phyloP scores from a whole-genome alignment of 2,797 vertebrate genomes.

The Phaenicophaeus curvirostris region DNA sequence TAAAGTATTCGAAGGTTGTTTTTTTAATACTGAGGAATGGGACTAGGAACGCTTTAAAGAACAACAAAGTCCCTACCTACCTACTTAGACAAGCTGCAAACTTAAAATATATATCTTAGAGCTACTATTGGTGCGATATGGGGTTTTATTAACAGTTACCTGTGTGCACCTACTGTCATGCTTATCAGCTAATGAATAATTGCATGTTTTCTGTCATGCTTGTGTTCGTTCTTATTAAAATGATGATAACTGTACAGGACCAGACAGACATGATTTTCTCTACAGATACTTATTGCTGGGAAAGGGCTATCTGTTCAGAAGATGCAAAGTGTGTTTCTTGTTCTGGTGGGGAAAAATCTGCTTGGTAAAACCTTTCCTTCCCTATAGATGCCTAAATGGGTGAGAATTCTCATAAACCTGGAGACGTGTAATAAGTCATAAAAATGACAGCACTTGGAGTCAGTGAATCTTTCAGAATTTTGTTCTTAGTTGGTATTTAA shows the following conservation, averaged over 20 bases:
- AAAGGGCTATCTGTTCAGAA: too few relatives aligned
- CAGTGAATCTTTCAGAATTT: too few relatives aligned
- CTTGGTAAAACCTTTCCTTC: too few relatives aligned
- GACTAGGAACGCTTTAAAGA: not conserved
- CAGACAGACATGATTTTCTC: not conserved
- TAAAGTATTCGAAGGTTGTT: not conserved
- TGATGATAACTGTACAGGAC: not conserved
- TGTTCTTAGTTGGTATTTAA: too few relatives aligned
- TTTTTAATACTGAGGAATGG: not conserved
- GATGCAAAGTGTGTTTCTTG: too few relatives aligned
- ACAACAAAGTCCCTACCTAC: not conserved
- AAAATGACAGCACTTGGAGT: too few relatives aligned
- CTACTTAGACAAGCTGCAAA: not conserved
- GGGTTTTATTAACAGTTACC: not conserved
- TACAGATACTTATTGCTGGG: too few relatives aligned
- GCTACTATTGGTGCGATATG: too few relatives aligned
- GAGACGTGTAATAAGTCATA: too few relatives aligned
- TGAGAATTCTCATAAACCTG: too few relatives aligned
- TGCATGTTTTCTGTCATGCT: not conserved
- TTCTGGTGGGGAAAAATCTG: too few relatives aligned
- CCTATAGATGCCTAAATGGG: too few relatives aligned
- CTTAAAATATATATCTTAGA: not conserved
- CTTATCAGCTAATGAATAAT: not conserved
- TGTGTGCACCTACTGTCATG: not conserved
- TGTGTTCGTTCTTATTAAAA: not conserved